These are phyloP conservation scores for Trematomus bernacchii DNA, from an alignment of 2,797 vertebrate genomes.

Conservation along the genomic window DNA sequence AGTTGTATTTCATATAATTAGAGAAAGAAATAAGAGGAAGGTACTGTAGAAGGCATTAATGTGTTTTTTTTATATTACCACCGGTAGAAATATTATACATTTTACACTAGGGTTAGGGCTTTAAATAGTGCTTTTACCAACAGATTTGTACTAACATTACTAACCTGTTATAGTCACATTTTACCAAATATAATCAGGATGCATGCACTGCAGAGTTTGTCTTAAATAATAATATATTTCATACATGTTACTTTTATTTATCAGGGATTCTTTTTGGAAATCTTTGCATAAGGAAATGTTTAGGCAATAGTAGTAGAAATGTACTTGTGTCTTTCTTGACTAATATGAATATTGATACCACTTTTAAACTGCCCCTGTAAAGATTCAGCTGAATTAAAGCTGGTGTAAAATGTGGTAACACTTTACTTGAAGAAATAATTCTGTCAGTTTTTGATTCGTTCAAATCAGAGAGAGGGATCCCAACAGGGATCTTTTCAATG, in stretches of 20 bases:
- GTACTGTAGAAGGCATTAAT: too few species aligned
- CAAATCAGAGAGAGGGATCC: background rate
- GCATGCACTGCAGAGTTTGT: conserved; percentile 3
- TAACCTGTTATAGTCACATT: background rate
- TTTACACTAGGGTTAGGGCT: background rate
- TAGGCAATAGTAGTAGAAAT: background rate
- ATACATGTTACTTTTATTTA: background rate
- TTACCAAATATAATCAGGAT: background rate
- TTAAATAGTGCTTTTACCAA: background rate
- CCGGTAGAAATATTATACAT: background rate
- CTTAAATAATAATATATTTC: background rate
- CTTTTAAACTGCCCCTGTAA: background rate
- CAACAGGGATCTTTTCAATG: background rate
- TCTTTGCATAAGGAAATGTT: background rate
- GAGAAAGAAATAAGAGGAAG: background rate
- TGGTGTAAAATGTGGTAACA: conserved; percentile 17
- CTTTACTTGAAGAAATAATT: conserved; percentile 46
- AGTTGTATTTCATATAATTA: background rate
- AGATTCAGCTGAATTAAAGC: background rate
- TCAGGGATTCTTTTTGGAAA: background rate
- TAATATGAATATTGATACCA: conserved; percentile 1
- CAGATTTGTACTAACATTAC: conserved; percentile 5
- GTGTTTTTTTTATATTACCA: background rate
- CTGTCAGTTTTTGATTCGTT: background rate
- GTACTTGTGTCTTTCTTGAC: background rate